A percentile compares a stretch with the other conserved stretches of the same genome.
These are phyloP conservation scores for Acrocyrtus sp. DNA, from an alignment of 2,888 invertebrate species.

Conservation along the genomic window DNA sequence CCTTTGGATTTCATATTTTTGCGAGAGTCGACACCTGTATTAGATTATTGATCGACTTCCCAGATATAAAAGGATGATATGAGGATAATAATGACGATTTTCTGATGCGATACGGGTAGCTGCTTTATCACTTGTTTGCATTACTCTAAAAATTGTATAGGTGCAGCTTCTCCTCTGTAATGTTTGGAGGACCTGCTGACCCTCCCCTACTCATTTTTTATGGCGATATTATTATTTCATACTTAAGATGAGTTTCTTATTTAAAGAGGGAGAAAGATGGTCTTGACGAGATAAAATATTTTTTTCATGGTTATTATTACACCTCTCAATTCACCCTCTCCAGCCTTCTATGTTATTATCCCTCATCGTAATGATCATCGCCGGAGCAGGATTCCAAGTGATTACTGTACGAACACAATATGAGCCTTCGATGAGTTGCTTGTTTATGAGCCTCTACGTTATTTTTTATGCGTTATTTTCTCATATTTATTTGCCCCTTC, in stretches of 20 bases:
- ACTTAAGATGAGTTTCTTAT: slow-evolving; percentile 28
- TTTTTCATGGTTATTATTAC: slow-evolving; percentile 50
- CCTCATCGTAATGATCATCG: slow-evolving; percentile 31
- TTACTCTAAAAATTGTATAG: too few relatives aligned
- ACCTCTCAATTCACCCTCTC: slow-evolving; percentile 40
- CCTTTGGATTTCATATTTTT: too few relatives aligned
- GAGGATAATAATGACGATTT: too few relatives aligned
- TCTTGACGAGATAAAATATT: slow-evolving; percentile 32
- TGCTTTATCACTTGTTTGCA: too few relatives aligned
- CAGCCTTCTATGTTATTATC: slow-evolving; percentile 22
- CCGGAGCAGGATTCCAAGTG: too few relatives aligned
- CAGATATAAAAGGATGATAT: too few relatives aligned
- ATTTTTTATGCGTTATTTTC: slow-evolving; percentile 28
- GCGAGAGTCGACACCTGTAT: too few relatives aligned
- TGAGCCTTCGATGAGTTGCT: slow-evolving; percentile 46
- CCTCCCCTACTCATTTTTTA: slow-evolving; percentile 16
- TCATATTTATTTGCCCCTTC: not conserved
- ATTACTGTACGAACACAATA: too few relatives aligned
- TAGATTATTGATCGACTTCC: too few relatives aligned
- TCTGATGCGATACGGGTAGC: too few relatives aligned
- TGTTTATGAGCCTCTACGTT: slow-evolving; percentile 36
- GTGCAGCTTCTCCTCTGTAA: too few relatives aligned
- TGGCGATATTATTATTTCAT: slow-evolving; percentile 14
- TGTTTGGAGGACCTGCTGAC: slow-evolving; percentile 36
- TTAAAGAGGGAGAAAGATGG: slow-evolving; percentile 24